Percentiles rank a stretch among this genome's conserved stretches.
Evolutionary conservation across 2,888 invertebrate genomes (phyloP).

Genomic region (Antitype chi): DNA sequence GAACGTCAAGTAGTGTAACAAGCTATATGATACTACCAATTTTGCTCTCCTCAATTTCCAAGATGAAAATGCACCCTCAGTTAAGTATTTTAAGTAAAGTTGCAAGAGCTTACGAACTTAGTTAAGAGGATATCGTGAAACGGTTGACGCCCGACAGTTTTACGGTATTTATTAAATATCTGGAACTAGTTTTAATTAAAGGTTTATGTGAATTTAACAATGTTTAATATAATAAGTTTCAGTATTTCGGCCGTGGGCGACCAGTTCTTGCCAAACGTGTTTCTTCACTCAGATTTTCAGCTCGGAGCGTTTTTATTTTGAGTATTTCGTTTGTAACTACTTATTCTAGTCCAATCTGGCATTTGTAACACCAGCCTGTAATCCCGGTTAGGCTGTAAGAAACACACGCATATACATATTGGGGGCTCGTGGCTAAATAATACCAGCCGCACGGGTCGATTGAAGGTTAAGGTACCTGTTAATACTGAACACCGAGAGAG

Average conservation of each 20-base stretch:
- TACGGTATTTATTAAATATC: neutral
- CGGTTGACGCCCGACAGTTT: constrained; percentile 6
- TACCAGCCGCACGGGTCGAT: neutral
- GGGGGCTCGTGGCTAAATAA: neutral
- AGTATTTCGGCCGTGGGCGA: neutral
- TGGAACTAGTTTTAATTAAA: constrained; percentile 21
- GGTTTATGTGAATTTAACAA: neutral
- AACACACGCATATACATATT: neutral
- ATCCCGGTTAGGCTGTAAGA: neutral
- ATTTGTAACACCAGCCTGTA: neutral
- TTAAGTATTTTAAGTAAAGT: constrained; percentile 40
- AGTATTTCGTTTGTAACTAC: neutral
- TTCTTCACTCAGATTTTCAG: neutral
- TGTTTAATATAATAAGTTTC: neutral
- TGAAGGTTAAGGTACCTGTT: neutral
- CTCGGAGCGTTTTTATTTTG: neutral
- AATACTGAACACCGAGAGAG: no score
- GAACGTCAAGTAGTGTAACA: neutral
- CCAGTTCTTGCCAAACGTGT: neutral
- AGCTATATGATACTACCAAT: neutral
- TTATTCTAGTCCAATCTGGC: neutral
- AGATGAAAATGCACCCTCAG: constrained; percentile 25
- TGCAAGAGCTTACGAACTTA: constrained; percentile 38
- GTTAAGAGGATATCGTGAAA: constrained; percentile 36
- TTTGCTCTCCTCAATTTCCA: neutral